Evolutionary conservation across 2,113 vertebrate species (phyloP).

Genomic region (Antigone vipio): DNA sequence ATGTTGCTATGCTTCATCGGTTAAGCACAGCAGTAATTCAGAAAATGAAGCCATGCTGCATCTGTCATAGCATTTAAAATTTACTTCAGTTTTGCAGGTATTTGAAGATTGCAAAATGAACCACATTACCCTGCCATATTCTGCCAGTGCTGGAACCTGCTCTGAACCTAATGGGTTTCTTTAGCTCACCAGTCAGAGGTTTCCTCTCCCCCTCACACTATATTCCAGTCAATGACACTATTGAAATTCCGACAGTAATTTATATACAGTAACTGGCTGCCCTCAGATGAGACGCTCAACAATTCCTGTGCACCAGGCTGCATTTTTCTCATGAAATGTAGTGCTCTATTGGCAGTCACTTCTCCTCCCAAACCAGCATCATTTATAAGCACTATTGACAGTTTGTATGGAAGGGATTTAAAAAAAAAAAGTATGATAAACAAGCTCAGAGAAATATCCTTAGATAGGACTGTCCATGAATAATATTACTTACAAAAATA

Average conservation of each 20-base stretch:
- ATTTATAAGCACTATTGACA: neutral
- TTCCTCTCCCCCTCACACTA: neutral
- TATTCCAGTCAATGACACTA: conserved; percentile 32
- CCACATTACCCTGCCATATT: neutral
- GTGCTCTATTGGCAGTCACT: neutral
- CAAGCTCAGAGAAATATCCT: neutral
- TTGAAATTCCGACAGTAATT: conserved; percentile 25
- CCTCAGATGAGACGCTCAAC: neutral
- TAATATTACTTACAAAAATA: conserved; percentile 1
- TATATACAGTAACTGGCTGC: conserved; percentile 23
- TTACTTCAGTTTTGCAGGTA: conserved; percentile 62
- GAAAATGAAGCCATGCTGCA: conserved; percentile 52
- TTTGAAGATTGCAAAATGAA: conserved; percentile 35
- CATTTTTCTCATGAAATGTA: conserved; percentile 9
- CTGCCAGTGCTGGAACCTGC: neutral
- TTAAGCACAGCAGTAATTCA: conserved; percentile 60
- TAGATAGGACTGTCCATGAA: neutral
- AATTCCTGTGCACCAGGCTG: neutral
- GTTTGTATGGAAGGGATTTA: neutral
- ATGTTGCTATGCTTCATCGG: conserved; percentile 52
- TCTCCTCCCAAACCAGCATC: neutral
- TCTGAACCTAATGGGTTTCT: neutral
- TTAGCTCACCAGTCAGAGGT: neutral
- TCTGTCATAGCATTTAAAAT: conserved; percentile 17
- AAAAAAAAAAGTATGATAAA: neutral